phyloP scores from a whole-genome alignment of 2,888 invertebrate genomes.

The Apamea anceps region DNA sequence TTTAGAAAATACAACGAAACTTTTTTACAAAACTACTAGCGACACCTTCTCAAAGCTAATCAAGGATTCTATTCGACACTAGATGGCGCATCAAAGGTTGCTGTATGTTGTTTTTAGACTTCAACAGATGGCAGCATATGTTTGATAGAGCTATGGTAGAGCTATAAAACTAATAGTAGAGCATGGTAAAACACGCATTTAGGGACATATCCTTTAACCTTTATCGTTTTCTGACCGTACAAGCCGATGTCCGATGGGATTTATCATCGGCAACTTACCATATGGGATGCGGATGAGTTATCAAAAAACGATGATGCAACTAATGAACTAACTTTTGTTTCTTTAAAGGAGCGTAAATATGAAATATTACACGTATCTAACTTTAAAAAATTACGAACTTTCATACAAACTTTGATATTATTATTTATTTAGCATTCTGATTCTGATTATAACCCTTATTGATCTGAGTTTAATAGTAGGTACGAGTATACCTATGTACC shows the following conservation, averaged over 20 bases:
- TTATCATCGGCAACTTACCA: neutral
- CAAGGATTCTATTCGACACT: constrained; percentile 5
- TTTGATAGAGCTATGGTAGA: constrained; percentile 10
- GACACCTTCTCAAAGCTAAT: constrained; percentile 76
- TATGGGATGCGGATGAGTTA: neutral
- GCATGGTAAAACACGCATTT: neutral
- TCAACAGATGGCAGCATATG: constrained; percentile 51
- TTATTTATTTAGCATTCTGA: too few relatives aligned
- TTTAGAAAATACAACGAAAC: constrained; percentile 86
- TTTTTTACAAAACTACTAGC: constrained; percentile 68
- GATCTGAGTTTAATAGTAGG: too few relatives aligned
- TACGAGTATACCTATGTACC: too few relatives aligned
- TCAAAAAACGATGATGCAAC: neutral
- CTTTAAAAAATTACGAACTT: neutral
- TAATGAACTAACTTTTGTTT: neutral
- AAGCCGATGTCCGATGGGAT: neutral
- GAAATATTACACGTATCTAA: neutral
- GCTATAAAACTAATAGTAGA: neutral
- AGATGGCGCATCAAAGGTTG: constrained; percentile 71
- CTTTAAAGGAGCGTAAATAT: neutral
- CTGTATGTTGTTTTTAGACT: neutral
- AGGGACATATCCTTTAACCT: neutral
- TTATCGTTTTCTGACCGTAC: neutral
- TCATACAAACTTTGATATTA: neutral
- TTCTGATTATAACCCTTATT: too few relatives aligned